Conservation (phyloP, 2,797 vertebrate genomes). For the Simalia tracyae region DNA sequence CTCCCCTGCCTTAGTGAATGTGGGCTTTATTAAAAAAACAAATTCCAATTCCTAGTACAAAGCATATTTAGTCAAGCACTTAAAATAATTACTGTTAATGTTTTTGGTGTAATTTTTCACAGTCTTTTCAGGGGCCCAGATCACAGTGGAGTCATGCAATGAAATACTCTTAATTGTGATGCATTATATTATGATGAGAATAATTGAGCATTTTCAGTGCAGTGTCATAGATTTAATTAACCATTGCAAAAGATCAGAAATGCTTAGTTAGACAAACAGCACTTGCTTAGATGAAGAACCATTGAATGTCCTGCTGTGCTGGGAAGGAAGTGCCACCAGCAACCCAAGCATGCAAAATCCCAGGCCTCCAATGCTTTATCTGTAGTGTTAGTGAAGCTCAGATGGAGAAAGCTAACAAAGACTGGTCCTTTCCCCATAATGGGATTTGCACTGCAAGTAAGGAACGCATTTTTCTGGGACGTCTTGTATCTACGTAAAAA, state of each 20-base stretch:
- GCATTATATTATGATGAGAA: background rate
- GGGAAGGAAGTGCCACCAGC: background rate
- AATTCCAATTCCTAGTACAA: background rate
- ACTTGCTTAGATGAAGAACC: background rate
- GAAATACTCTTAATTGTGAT: background rate
- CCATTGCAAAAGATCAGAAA: background rate
- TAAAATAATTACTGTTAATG: background rate
- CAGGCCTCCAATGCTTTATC: background rate
- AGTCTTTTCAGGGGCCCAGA: background rate
- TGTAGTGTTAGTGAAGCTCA: background rate
- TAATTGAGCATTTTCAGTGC: background rate
- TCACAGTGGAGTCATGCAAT: background rate
- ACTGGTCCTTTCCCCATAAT: background rate
- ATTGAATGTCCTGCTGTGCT: background rate
- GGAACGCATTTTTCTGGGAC: conserved; percentile 1
- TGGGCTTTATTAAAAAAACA: background rate
- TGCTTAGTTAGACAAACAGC: background rate
- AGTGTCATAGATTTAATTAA: background rate
- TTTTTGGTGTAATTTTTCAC: background rate
- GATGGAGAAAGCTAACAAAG: background rate
- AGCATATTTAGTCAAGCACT: background rate
- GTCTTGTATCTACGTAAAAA: conserved; percentile 25
- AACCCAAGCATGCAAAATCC: background rate
- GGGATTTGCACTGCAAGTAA: background rate
- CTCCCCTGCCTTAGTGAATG: background rate